Conservation (phyloP, 2,888 invertebrate species). For the Epinotia bilunana region DNA sequence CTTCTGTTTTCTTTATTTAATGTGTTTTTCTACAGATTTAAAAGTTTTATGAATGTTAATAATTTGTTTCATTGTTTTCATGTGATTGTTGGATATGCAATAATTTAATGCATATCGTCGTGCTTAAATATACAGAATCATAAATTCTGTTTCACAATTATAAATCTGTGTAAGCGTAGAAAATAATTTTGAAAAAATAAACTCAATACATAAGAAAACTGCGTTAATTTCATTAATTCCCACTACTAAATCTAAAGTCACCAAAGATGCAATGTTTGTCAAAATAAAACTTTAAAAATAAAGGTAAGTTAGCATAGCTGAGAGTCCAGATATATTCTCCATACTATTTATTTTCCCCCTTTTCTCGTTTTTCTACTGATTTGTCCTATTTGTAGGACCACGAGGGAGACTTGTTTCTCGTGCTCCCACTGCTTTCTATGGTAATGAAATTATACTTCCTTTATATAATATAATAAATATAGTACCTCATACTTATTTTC, state of each 20-base stretch:
- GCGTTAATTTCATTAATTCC: conserved; percentile 10
- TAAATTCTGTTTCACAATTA: conserved; percentile 25
- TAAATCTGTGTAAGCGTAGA: conserved; percentile 48
- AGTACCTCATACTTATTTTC: too few relatives aligned
- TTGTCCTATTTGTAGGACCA: too few relatives aligned
- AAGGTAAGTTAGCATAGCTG: too few relatives aligned
- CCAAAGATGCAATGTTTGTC: not conserved
- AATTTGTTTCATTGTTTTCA: conserved; percentile 40
- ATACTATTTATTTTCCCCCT: too few relatives aligned
- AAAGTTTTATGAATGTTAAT: conserved; percentile 42
- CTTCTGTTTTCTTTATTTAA: conserved; percentile 65
- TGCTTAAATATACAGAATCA: conserved; percentile 29
- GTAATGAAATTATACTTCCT: too few relatives aligned
- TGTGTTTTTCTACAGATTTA: conserved; percentile 51
- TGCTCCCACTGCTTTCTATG: too few relatives aligned
- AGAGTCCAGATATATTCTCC: too few relatives aligned
- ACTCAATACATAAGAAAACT: conserved; percentile 46
- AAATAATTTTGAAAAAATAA: conserved; percentile 54
- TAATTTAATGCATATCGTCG: conserved; percentile 8
- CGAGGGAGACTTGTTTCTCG: too few relatives aligned
- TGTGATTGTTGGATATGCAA: conserved; percentile 33
- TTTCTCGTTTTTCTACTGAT: too few relatives aligned
- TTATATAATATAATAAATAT: too few relatives aligned
- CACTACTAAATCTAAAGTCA: not conserved
- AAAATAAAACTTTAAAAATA: too few relatives aligned